Base-by-base conservation (phyloP, 2,888 invertebrate genomes). In the Malthinus seriepunctatus region DNA sequence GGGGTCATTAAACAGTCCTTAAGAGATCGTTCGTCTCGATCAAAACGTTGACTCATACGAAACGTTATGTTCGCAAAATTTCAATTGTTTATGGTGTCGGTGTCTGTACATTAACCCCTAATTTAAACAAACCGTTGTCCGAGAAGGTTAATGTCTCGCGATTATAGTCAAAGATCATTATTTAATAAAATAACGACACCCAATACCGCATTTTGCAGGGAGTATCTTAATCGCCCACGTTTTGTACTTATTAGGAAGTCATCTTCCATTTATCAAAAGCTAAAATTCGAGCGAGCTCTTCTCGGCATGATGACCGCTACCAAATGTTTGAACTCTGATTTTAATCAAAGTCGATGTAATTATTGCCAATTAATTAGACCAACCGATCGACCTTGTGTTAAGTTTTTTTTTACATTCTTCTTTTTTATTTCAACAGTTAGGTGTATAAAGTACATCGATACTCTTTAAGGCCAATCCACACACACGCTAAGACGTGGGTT, bases 111-210 rank as follows among this genome's bases (percentile, higher is more conserved):
- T 44, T 50, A 51, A 44, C 50, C 44, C 42, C 50, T 42, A 45
- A 15, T 44, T 45, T 32, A 15, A 52, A 55, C 49, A 15, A 52
- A 55, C 49, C 32, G 47, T 51, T 51, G 39, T 47, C 38, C 45
- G 45, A 23, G 49, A 51, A 60, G 60, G 60, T 60, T 55, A 60
- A 60, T 51, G 60, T 56, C 56, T 60, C 47, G 53, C 52, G 48
- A 31, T 56, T 14, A 33, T 35, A 50, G 42, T 32, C 44, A 56
- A 38, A 11, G 37, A 50, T 50, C 56, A 56, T 56, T 56, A 56
- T 56, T 56, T 56, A 56, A 56, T 56, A 56, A 45, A 33, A 23
- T 3, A 49, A 31, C 39, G 49, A 58, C 58, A 52, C 53, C 58
- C 52, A 37, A 52, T 38, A 51, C 32, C 12, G 42, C 33, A 48